These are phyloP conservation scores for Sarcophaga carnaria DNA, from an alignment of 2,888 invertebrate genomes.

Conservation along the genomic window DNA sequence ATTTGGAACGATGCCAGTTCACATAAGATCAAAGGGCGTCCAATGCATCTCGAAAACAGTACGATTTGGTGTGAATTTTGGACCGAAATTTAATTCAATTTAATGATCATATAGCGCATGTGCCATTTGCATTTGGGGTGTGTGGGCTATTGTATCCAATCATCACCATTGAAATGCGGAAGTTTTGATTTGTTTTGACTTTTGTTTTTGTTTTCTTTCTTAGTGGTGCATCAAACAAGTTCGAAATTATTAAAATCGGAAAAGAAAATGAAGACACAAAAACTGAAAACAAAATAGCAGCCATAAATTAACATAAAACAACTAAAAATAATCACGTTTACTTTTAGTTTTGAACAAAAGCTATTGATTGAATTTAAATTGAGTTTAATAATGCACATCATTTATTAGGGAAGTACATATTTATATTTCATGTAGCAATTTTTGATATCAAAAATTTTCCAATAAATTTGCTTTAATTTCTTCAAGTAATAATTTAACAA, in stretches of 20 bases:
- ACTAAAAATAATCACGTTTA: conserved; percentile 42
- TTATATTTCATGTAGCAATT: no score
- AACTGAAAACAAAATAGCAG: not conserved
- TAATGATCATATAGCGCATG: no score
- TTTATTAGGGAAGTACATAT: not conserved
- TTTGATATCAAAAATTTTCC: no score
- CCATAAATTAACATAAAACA: conserved; percentile 45
- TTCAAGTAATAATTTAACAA: no score
- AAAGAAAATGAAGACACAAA: not conserved
- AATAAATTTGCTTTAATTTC: no score
- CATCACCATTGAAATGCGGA: conserved; percentile 30
- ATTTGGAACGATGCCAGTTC: no score
- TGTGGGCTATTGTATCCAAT: not conserved
- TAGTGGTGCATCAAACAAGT: conserved; percentile 24
- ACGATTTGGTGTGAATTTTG: no score
- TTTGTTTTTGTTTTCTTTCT: conserved; percentile 7
- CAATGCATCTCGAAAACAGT: no score
- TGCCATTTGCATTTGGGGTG: not conserved
- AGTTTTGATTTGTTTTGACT: conserved; percentile 32
- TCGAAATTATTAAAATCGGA: conserved; percentile 18
- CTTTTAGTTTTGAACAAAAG: conserved; percentile 49
- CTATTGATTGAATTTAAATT: conserved; percentile 21
- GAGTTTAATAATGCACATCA: not conserved
- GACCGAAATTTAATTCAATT: no score
- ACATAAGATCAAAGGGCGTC: no score